phyloP scores from a whole-genome alignment of 2,888 invertebrate species.

The Hirtodrosophila trivittata region DNA sequence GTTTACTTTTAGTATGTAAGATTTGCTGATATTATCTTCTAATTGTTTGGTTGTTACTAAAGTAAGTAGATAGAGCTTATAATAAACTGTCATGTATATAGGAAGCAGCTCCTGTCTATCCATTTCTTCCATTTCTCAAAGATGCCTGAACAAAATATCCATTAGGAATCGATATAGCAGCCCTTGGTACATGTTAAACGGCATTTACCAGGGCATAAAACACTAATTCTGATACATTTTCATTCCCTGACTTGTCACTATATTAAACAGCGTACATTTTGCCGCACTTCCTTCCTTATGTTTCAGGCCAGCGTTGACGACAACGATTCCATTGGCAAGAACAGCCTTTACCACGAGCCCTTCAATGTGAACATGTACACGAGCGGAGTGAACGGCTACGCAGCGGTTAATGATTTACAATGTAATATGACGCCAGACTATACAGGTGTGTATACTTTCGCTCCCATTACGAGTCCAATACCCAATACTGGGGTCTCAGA shows the following conservation, averaged over 20 bases:
- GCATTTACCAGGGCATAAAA: conserved; percentile 6
- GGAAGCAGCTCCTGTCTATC: no score
- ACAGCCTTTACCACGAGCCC: conserved; percentile 84
- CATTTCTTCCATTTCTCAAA: no score
- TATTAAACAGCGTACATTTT: conserved; percentile 36
- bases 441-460: conserved; percentile 84
- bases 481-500: conserved; percentile 18
- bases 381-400: conserved; percentile 84
- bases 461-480: conserved; percentile 17
- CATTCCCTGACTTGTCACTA: conserved; percentile 35
- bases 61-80: no score
- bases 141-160: no score
- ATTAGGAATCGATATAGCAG: conserved; percentile 7
- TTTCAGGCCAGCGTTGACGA: conserved; percentile 82
- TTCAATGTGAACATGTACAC: conserved; percentile 85
- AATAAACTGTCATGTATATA: no score
- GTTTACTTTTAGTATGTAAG: no score
- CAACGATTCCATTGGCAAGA: conserved; percentile 84
- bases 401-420: conserved; percentile 84
- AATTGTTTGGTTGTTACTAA: no score
- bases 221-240: conserved; percentile 15
- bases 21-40: no score
- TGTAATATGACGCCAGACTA: conserved; percentile 86
- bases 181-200: conserved; percentile 5
- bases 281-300: background rate